Base-by-base conservation (phyloP, 2,113 vertebrate genomes). In the Tragulus kanchil region DNA sequence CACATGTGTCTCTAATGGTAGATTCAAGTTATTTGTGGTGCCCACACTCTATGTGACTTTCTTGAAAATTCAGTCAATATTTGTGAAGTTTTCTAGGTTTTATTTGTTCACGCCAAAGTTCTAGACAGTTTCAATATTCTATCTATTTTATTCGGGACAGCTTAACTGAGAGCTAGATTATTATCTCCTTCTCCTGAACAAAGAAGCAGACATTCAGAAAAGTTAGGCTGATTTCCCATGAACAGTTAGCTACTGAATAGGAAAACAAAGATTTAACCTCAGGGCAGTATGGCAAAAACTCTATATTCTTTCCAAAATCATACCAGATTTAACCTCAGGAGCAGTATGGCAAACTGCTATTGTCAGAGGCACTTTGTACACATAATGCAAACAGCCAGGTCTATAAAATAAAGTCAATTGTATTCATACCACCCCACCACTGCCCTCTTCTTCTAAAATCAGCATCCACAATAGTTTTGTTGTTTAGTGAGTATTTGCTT, bases 71-170 rank as follows among this genome's bases (percentile, higher is more conserved):
- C 1, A 81, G 61, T 0, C 17, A 54, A 45, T 25, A 1, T 17
- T 17, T 91, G 28, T 69, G 28, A 78, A 54, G 8, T 73, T 87
- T 88, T 86, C 26, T 54, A 52, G 61, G 19, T 4, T 78, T 95
- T 84, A 48, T 92, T 90, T 90, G 19, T 64, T 95, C 10, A 61
- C 59, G 50, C 2, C 31, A 78, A 96, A 86, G 21, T 73, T 84
- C 65, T 64, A 85, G 8, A 75, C 85, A 28, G 64, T 93, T 89
- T 82, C 73, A 97, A 79, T 45, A 94, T 87, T 77, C 13, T 26
- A 12, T n/a, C 56, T 89, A 56, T 94, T 95, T 90, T 77, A 96
- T 62, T 93, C 9, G 71, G 21, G 16, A 78, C 21, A 89, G 58
- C 23, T 78, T 84, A 71, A 65, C 54, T 19, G n/a, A 93, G 26